A percentile compares a stretch with the other conserved stretches of the same genome.
Conservation (phyloP, 37 sponge, comb jelly and placozoan genomes). For the Spongilla lacustris region DNA sequence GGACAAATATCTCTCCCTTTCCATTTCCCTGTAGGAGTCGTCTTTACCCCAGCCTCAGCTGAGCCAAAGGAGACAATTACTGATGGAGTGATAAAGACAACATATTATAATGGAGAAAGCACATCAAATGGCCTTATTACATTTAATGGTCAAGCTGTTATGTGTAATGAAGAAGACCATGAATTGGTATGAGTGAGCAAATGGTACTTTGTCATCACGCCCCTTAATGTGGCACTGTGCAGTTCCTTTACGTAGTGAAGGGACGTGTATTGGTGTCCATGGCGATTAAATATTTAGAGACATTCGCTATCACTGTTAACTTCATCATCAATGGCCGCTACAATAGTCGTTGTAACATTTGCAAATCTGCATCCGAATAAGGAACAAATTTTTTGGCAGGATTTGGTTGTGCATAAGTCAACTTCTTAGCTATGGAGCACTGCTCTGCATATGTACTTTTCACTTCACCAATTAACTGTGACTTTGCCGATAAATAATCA, state of each 20-base stretch:
- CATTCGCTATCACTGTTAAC: no score
- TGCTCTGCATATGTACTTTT: no score
- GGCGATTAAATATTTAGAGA: no score
- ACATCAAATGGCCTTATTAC: background rate
- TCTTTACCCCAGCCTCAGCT: background rate
- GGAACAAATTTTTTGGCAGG: no score
- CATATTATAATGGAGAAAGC: background rate
- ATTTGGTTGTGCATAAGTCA: no score
- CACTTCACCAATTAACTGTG: no score
- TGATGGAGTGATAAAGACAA: background rate
- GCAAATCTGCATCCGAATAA: no score
- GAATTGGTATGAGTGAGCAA: background rate
- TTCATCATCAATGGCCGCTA: no score
- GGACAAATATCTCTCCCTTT: no score
- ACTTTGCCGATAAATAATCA: no score
- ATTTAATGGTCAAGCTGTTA: background rate
- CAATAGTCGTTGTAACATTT: no score
- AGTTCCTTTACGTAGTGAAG: background rate
- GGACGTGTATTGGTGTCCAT: background rate
- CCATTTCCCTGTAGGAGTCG: background rate
- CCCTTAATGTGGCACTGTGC: background rate
- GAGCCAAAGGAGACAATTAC: background rate
- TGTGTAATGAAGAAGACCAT: background rate
- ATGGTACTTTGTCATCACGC: background rate
- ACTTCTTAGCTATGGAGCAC: no score